Conservation (phyloP, 2,797 vertebrate genomes). For the Anomalospiza imberbis region DNA sequence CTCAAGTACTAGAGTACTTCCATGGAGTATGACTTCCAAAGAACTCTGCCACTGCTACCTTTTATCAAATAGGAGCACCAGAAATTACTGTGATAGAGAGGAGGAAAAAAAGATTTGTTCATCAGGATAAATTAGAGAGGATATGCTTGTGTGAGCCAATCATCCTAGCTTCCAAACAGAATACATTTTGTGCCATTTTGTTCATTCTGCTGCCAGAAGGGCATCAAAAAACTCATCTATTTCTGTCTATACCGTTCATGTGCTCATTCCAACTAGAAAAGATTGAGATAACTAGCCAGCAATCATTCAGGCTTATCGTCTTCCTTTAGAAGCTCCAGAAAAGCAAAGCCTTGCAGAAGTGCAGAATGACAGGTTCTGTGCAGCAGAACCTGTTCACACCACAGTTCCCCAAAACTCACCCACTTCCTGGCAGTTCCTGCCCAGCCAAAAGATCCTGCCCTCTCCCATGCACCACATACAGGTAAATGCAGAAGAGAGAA, state of each 20-base stretch:
- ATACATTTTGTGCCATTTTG: not conserved
- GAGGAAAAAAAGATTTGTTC: fast-evolving
- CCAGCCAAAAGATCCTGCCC: not conserved
- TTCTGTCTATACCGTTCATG: not conserved
- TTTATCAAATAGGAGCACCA: not conserved
- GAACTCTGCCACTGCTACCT: not conserved
- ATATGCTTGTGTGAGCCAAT: fast-evolving
- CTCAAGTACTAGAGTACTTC: not conserved
- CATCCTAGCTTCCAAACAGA: not conserved
- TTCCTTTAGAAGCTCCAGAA: not conserved
- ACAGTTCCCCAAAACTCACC: not conserved
- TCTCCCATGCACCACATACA: not conserved
- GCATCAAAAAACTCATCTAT: not conserved
- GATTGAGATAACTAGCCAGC: not conserved
- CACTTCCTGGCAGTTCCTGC: not conserved
- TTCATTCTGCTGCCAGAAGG: not conserved
- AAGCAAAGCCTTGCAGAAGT: not conserved
- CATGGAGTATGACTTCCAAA: not conserved
- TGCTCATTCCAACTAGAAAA: not conserved
- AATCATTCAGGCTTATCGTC: not conserved
- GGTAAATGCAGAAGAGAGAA: not conserved
- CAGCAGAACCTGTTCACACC: not conserved
- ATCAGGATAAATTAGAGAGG: not conserved
- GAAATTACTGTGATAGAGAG: not conserved
- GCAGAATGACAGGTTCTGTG: not conserved